A percentile compares a stretch with the other conserved stretches of the same genome.
Evolutionary conservation across 2,113 vertebrate species (phyloP).

Genomic region (Narcine bancroftii): DNA sequence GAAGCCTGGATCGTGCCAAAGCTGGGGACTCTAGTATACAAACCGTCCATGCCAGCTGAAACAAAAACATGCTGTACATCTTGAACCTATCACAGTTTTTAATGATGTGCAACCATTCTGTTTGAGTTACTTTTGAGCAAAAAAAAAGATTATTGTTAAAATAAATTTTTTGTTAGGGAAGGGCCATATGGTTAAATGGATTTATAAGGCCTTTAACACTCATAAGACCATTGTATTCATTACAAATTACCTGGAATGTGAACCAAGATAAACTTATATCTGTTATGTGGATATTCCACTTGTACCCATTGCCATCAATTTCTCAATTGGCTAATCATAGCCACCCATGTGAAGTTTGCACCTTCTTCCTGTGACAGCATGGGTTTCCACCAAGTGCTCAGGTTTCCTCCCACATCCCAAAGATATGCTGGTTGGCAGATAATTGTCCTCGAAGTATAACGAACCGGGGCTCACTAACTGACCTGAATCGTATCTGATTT

Average conservation of each 20-base stretch:
- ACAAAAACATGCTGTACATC: background rate
- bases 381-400: no score
- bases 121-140: background rate
- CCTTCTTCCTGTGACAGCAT: no score
- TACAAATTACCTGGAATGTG: conserved; percentile 1
- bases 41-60: background rate
- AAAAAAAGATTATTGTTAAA: background rate
- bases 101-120: background rate
- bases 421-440: no score
- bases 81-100: background rate
- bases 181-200: background rate
- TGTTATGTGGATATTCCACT: background rate
- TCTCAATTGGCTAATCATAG: background rate
- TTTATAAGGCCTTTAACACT: background rate
- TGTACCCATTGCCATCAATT: background rate
- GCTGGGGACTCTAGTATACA: no score
- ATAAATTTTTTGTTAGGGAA: background rate
- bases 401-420: no score
- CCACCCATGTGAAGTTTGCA: no score
- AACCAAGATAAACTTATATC: background rate
- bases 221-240: background rate
- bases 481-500: background rate
- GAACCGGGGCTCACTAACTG: background rate
- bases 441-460: background rate
- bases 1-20: background rate